These are phyloP conservation scores for Lasioglossum morio DNA, from an alignment of 2,888 invertebrate genomes.

Conservation along the genomic window DNA sequence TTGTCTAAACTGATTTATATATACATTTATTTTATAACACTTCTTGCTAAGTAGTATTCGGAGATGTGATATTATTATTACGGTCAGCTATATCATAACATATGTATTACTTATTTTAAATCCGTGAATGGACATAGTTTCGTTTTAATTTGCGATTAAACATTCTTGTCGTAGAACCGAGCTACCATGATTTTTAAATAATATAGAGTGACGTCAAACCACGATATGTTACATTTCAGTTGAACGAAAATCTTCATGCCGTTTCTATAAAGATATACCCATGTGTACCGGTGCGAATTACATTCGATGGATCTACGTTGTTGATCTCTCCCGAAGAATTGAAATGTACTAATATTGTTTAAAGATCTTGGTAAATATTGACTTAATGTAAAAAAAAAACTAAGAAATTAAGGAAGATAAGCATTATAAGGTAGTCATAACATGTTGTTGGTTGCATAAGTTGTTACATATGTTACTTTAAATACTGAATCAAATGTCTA, in stretches of 20 bases:
- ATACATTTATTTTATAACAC: conserved; percentile 79
- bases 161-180: conserved; percentile 37
- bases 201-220: conserved; percentile 35
- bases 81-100: conserved; percentile 51
- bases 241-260: background rate
- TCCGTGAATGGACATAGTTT: conserved; percentile 41
- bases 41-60: conserved; percentile 73
- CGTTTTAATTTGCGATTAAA: conserved; percentile 48
- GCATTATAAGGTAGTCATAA: conserved; percentile 72
- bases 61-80: conserved; percentile 64
- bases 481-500: conserved; percentile 69
- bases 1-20: conserved; percentile 75
- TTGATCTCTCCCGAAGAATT: conserved; percentile 17
- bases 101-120: conserved; percentile 55
- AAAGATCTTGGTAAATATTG: conserved; percentile 65
- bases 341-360: conserved; percentile 58
- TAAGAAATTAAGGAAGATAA: conserved; percentile 69
- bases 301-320: conserved; percentile 16
- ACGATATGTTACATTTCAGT: conserved; percentile 22
- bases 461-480: conserved; percentile 69
- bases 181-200: conserved; percentile 56
- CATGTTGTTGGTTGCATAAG: conserved; percentile 71
- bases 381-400: conserved; percentile 68
- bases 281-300: conserved; percentile 1
- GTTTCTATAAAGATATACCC: conserved; percentile 7